Percentiles rank a stretch among this genome's conserved stretches.
These are phyloP conservation scores for Polypterus senegalus DNA, from an alignment of 2,113 vertebrate genomes.

Conservation along the genomic window DNA sequence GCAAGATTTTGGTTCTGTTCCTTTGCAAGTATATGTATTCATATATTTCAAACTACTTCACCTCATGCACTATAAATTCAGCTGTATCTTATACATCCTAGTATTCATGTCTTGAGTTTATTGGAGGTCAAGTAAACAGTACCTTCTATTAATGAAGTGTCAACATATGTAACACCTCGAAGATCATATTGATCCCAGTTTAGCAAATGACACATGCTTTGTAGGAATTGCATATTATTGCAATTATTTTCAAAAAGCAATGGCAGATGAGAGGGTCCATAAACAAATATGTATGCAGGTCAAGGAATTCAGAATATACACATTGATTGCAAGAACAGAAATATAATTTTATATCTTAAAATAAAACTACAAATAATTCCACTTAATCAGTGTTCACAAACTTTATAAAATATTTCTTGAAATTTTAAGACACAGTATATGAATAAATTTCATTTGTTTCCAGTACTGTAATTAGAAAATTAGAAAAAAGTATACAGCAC, in stretches of 20 bases:
- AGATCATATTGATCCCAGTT: conserved; percentile 34
- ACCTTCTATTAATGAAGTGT: conserved; percentile 29
- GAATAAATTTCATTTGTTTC: conserved; percentile 18
- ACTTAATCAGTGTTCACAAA: too few species aligned
- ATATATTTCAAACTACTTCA: neutral
- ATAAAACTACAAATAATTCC: too few species aligned
- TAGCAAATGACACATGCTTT: conserved; percentile 27
- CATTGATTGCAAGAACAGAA: too few species aligned
- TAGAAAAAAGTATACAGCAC: conserved; percentile 9
- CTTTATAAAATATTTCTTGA: conserved; percentile 2
- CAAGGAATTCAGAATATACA: conserved; percentile 24
- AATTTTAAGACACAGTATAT: conserved; percentile 3
- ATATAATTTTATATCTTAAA: too few species aligned
- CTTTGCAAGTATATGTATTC: too few species aligned
- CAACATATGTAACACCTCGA: conserved; percentile 13
- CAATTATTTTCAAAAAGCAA: conserved; percentile 14
- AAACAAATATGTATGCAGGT: conserved; percentile 34
- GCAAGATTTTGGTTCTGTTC: too few species aligned
- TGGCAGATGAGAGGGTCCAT: conserved; percentile 39
- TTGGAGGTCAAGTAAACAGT: neutral
- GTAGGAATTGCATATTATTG: conserved; percentile 22
- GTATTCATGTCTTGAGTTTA: neutral
- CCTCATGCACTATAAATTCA: neutral
- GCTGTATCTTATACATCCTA: neutral
- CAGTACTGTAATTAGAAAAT: neutral